Conservation (phyloP, 2,797 vertebrate species). For the Leuciscus waleckii region DNA sequence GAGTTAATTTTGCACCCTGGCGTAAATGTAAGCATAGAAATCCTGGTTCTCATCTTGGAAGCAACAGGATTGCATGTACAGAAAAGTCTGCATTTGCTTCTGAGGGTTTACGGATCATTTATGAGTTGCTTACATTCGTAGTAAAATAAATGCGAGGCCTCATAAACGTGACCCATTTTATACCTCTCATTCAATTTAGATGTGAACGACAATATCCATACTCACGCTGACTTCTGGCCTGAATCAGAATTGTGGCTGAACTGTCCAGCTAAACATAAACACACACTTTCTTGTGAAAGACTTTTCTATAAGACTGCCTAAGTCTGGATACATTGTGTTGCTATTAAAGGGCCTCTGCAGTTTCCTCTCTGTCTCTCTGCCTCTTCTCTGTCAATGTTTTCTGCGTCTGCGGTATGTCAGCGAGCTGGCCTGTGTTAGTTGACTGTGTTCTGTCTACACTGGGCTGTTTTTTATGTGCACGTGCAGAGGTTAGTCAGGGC, state of each 20-base stretch:
- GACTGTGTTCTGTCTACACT: slow-evolving; percentile 42
- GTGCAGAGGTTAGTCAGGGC: slow-evolving; percentile 8
- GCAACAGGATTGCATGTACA: background rate
- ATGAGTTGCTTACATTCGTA: slow-evolving; percentile 13
- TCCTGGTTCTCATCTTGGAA: background rate
- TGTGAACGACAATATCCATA: slow-evolving; percentile 3
- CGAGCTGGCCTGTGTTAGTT: slow-evolving; percentile 24
- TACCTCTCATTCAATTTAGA: slow-evolving; percentile 12
- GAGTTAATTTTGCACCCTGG: slow-evolving; percentile 21
- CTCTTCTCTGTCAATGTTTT: slow-evolving; percentile 44
- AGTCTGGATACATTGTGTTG: slow-evolving; percentile 47
- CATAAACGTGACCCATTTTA: slow-evolving; percentile 8
- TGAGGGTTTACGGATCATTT: background rate
- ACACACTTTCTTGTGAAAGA: slow-evolving; percentile 20
- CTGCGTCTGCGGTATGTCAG: slow-evolving; percentile 46
- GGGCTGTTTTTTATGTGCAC: slow-evolving; percentile 22
- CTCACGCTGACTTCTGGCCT: slow-evolving; percentile 25
- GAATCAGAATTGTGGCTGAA: slow-evolving; percentile 35
- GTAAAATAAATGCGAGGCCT: slow-evolving; percentile 31
- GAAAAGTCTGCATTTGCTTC: slow-evolving; percentile 9
- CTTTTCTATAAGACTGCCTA: slow-evolving; percentile 13
- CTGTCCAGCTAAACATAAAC: slow-evolving; percentile 52
- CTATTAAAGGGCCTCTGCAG: slow-evolving; percentile 40
- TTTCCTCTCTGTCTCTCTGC: slow-evolving; percentile 35
- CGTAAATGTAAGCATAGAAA: slow-evolving; percentile 15